Base-by-base conservation (phyloP, 2,888 invertebrate genomes). In the Amiota mariae region DNA sequence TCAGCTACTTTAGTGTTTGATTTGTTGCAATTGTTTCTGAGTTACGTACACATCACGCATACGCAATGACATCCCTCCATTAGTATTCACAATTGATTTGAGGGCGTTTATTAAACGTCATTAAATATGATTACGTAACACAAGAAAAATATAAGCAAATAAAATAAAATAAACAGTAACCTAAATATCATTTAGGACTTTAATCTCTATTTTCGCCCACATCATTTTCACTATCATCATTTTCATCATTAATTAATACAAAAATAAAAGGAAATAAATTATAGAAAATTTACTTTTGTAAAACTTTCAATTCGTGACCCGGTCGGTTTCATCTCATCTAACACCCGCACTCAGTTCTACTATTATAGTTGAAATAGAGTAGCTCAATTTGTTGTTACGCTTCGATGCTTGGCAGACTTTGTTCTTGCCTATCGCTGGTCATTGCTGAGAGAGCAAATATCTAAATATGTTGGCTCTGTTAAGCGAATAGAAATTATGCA, bases 401-500 rank as follows among this genome's bases (percentile, higher is more conserved):
- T 54, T 54, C 54, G n/a, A 8, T 12, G 13, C 54, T 54, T 54
- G n/a, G 54, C 12, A 54, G 3, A 12, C 13, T n/a, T 54, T 54
- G 13, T 2, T 54, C 12, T 12, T 54, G 54, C 54, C 54, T 54
- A n/a, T 12, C 12, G 54, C n/a, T 54, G 54, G 54, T 36, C 36
- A 36, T 6, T 36, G 36, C 36, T 36, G 36, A 36, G 36, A 6
- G 36, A n/a, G n/a, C n/a, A n/a, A 36, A 36, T 36, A 6, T 6
- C 36, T 36, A 6, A 36, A 2, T 6, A 6, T 36, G 36, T 6
- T 36, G 36, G 36, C 36, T 1, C 6, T 46, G 46, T 63, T 63
- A 36, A 63, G 63, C 63, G 63, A n/a, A 46, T 12, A 1, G 13
- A 36, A 63, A 63, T 63, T 63, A 63, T 63, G 63, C 63, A 63